phyloP scores from a whole-genome alignment of 2,888 invertebrate species.

The Nipponacmea schrenckii region DNA sequence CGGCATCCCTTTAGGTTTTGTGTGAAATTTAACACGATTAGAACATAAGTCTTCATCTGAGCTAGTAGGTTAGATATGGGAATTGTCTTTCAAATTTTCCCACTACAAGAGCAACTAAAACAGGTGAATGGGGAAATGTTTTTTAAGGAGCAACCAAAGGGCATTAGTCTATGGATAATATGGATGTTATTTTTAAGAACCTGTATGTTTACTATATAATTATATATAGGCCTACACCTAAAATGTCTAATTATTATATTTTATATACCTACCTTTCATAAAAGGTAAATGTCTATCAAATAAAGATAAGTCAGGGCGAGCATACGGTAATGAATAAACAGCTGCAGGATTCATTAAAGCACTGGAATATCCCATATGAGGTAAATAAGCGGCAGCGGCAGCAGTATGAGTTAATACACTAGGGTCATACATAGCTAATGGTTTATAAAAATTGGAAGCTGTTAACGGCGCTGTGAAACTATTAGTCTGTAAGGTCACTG shows the following conservation, averaged over 20 bases:
- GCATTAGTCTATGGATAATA: too few species aligned
- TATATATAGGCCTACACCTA: too few species aligned
- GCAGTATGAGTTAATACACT: conserved; percentile 31
- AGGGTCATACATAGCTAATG: conserved; percentile 47
- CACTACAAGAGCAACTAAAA: too few species aligned
- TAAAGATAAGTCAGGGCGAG: neutral
- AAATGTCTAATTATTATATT: neutral
- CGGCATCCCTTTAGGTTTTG: too few species aligned
- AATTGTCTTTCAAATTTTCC: too few species aligned
- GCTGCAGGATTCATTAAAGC: neutral
- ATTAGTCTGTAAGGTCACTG: conserved; percentile 43
- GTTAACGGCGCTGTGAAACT: conserved; percentile 35
- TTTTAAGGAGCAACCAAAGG: too few species aligned
- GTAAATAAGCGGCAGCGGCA: neutral
- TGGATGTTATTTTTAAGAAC: too few species aligned
- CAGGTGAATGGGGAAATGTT: too few species aligned
- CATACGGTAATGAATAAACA: neutral
- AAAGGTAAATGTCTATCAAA: conserved; percentile 2
- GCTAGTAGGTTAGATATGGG: too few species aligned
- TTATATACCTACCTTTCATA: neutral
- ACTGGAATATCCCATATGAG: neutral
- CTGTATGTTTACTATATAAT: too few species aligned
- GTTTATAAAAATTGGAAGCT: conserved; percentile 43
- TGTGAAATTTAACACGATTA: too few species aligned
- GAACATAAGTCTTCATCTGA: too few species aligned